Evolutionary conservation across 1,140 invertebrate species (phyloP), one percentile per base, ranked within the genome.

Genomic region (Hestina assimilis): DNA sequence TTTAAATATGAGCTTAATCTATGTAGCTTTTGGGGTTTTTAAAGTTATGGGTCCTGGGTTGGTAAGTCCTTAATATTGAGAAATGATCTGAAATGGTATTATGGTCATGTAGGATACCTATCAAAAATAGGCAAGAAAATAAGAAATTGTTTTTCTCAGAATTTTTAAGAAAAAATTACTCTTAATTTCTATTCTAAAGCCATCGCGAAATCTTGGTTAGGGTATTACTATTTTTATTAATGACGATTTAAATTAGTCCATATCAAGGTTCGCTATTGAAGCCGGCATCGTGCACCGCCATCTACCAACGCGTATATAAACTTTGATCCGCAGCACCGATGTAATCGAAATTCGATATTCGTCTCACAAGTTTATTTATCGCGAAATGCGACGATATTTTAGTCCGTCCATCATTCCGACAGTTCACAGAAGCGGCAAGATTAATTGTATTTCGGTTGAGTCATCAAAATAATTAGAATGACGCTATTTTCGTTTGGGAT

Each of bases 401-500:
- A 72, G 81, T 78, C 74, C 83, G 83, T 84, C 83, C 81, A 76
- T 86, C 83, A 83, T 72, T 79, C 64, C 56, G 83, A 88, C 84
- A 88, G 84, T 88, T 88, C 85, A 85, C 79, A 83, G 85, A 88
- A 88, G 67, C 80, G 72, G 77, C 77, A 84, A 88, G 83, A 88
- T 88, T 88, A 85, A 88, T 88, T 88, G 85, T 88, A 87, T 87
- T 84, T 79, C 79, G 74, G 72, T 85, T 87, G 85, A 88, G 80
- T 88, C 83, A 88, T 88, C 85, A 88, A 88, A 88, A 88, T 88
- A 88, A 88, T 88, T 88, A 88, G 83, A 88, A 88, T 88, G 79
- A 83, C 75, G 85, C 81, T 88, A 88, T 88, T 88, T 81, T 81
- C 71, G 83, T 85, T 81, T 83, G 71, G 75, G 83, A 85, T 86